Evolutionary conservation across 2,113 vertebrate genomes (phyloP).

Genomic region (Halichoeres trimaculatus): DNA sequence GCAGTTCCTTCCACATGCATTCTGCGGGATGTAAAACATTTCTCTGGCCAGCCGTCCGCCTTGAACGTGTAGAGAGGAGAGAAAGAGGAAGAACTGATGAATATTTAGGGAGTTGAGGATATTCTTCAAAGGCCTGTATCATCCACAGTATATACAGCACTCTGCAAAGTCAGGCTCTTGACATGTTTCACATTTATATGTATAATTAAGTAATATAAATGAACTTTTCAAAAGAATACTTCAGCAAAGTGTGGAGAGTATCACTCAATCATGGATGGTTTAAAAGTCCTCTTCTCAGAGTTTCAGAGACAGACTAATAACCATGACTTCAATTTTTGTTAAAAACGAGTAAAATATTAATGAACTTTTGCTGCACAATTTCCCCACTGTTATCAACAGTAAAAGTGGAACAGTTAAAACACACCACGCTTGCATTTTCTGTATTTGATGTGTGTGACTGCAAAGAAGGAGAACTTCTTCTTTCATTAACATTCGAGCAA

Average conservation of each 20-base stretch:
- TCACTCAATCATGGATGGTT: constrained; percentile 19
- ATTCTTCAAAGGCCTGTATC: constrained; percentile 45
- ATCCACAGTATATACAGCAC: constrained; percentile 24
- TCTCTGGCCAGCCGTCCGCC: constrained; percentile 95
- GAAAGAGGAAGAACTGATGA: constrained; percentile 73
- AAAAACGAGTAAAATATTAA: constrained; percentile 34
- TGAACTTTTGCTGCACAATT: constrained; percentile 27
- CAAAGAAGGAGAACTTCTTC: constrained; percentile 6
- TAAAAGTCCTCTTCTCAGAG: constrained; percentile 3
- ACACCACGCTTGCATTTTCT: constrained; percentile 9
- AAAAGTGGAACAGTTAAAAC: constrained; percentile 1
- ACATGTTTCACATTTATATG: constrained; percentile 8
- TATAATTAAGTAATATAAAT: constrained; percentile 32
- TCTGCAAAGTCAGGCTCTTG: constrained; percentile 33
- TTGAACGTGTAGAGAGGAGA: constrained; percentile 79
- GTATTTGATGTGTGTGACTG: background rate
- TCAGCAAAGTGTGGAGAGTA: background rate
- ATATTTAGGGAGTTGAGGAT: constrained; percentile 49
- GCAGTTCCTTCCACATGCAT: constrained; percentile 96
- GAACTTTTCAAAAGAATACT: constrained; percentile 31
- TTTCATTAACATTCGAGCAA: background rate
- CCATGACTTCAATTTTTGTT: constrained; percentile 10
- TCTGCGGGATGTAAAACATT: constrained; percentile 98
- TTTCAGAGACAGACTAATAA: constrained; percentile 32
- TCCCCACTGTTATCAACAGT: constrained; percentile 8